phyloP scores from a whole-genome alignment of 1,140 invertebrate genomes.

The Aphis gossypii region DNA sequence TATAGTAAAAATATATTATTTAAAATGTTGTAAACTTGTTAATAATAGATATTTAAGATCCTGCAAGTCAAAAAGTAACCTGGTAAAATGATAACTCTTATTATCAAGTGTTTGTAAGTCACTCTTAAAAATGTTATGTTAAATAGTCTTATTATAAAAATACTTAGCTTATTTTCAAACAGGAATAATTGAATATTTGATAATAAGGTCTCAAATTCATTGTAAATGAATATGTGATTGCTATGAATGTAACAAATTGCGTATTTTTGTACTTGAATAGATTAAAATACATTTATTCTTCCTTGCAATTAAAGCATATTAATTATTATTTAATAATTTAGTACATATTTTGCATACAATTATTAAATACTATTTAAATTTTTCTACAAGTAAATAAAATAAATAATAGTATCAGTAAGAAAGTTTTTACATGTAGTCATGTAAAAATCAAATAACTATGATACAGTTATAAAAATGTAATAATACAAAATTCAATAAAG shows the following conservation, averaged over 20 bases:
- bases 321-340: not conserved
- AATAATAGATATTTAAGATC: too few relatives aligned
- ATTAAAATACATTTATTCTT: not conserved
- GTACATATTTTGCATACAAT: not conserved
- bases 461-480: not conserved
- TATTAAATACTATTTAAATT: too few relatives aligned
- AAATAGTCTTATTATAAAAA: not conserved
- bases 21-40: too few relatives aligned
- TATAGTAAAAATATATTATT: too few relatives aligned
- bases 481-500: not conserved
- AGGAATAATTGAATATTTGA: not conserved
- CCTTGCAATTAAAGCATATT: not conserved
- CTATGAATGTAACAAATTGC: not conserved
- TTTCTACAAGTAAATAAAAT: too few relatives aligned
- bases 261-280: not conserved
- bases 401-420: too few relatives aligned
- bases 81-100: too few relatives aligned
- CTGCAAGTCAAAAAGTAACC: not conserved
- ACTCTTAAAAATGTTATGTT: not conserved
- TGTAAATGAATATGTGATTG: not conserved
- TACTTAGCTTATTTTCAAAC: too few relatives aligned
- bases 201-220: not conserved
- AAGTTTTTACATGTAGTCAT: not conserved
- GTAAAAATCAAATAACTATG: not conserved
- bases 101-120: not conserved